phyloP scores from a whole-genome alignment of 2,113 vertebrate genomes.

The Phylloscopus trochilus region DNA sequence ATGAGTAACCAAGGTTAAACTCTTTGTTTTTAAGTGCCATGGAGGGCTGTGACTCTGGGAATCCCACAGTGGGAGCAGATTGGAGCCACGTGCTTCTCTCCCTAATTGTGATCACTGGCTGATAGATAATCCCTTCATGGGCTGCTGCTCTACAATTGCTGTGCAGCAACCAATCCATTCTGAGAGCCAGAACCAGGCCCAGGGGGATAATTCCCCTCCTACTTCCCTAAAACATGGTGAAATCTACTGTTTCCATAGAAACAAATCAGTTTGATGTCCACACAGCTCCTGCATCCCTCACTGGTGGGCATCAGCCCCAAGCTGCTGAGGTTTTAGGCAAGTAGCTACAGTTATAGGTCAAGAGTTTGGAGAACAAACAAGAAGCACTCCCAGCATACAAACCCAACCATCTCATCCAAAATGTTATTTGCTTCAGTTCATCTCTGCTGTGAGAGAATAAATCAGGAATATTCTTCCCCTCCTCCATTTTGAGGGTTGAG shows the following conservation, averaged over 20 bases:
- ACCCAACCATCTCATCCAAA: neutral
- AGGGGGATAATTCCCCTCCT: slow-evolving; percentile 29
- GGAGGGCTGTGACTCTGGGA: neutral
- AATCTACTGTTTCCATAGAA: slow-evolving; percentile 70
- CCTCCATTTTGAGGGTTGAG: slow-evolving; percentile 11
- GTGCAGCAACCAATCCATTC: slow-evolving; percentile 24
- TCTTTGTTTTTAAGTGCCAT: neutral
- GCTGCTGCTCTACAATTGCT: slow-evolving; percentile 5
- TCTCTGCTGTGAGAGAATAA: slow-evolving; percentile 1
- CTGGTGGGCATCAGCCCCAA: slow-evolving; percentile 21
- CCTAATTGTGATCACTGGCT: neutral
- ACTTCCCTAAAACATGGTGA: slow-evolving; percentile 30
- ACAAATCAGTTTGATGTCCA: slow-evolving; percentile 58
- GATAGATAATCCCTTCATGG: neutral
- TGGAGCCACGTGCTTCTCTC: neutral
- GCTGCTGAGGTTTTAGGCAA: neutral
- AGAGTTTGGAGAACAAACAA: neutral
- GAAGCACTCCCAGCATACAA: neutral
- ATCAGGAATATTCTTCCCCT: slow-evolving; percentile 16
- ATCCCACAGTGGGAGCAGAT: neutral
- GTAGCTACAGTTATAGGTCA: neutral
- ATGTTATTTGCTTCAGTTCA: neutral
- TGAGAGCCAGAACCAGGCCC: neutral
- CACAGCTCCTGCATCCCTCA: slow-evolving; percentile 26
- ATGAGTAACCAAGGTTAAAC: neutral